A percentile compares a stretch with the other conserved stretches of the same genome.
These are phyloP conservation scores for Cydia strobilella DNA, from an alignment of 1,140 invertebrate genomes.

Conservation along the genomic window DNA sequence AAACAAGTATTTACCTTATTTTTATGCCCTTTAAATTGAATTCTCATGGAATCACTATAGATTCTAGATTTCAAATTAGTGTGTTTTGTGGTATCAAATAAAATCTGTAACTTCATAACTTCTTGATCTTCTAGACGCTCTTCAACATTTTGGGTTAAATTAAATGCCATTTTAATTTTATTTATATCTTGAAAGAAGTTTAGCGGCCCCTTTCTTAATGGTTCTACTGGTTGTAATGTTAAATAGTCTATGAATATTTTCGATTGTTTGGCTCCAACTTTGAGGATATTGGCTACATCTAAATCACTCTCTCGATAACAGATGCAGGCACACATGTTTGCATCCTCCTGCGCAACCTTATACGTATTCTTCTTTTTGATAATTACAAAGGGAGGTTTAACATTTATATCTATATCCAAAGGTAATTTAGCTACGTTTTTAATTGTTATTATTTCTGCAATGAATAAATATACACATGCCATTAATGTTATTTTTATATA, in stretches of 20 bases:
- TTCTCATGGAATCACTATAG: slow-evolving; percentile 64
- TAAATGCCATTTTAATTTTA: slow-evolving; percentile 70
- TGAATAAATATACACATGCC: background rate
- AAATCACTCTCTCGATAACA: slow-evolving; percentile 63
- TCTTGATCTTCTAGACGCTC: slow-evolving; percentile 68
- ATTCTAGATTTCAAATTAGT: slow-evolving; percentile 60
- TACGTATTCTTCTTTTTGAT: slow-evolving; percentile 62
- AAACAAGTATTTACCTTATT: slow-evolving; percentile 56
- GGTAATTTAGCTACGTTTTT: slow-evolving; percentile 72
- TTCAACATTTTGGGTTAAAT: slow-evolving; percentile 58
- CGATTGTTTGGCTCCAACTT: slow-evolving; percentile 47
- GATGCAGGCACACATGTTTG: slow-evolving; percentile 64
- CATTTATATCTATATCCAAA: slow-evolving; percentile 63
- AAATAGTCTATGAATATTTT: slow-evolving; percentile 64
- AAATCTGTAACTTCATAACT: slow-evolving; percentile 68
- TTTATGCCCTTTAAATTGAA: slow-evolving; percentile 72
- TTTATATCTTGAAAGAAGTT: slow-evolving; percentile 71
- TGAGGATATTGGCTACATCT: slow-evolving; percentile 53
- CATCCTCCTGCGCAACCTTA: slow-evolving; percentile 56
- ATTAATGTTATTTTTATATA: background rate
- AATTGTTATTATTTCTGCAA: slow-evolving; percentile 69
- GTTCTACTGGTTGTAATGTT: slow-evolving; percentile 60
- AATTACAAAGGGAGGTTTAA: slow-evolving; percentile 68
- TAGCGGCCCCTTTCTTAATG: slow-evolving; percentile 53
- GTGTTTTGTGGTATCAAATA: slow-evolving; percentile 73